Evolutionary conservation across 2,888 invertebrate genomes (phyloP).

Genomic region (Lysandra bellargus): DNA sequence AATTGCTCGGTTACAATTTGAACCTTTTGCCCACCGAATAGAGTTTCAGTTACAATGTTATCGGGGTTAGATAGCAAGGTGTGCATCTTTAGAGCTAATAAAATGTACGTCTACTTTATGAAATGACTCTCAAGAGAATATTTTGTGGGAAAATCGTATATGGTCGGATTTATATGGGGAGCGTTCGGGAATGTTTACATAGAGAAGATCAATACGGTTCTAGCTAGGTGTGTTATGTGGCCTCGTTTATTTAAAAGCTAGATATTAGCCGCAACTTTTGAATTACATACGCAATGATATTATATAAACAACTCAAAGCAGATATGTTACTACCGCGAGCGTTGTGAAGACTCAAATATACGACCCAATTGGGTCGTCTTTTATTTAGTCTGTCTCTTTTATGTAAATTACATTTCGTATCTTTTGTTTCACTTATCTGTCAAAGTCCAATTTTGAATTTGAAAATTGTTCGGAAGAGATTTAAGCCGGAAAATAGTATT

Average conservation of each 20-base stretch:
- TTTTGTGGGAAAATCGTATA: conserved; percentile 45
- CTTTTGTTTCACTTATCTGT: no score
- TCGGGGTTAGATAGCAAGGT: conserved; percentile 45
- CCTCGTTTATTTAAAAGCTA: not conserved
- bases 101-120: conserved; percentile 55
- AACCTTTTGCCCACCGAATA: not conserved
- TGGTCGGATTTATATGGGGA: conserved; percentile 26
- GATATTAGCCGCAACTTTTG: no score
- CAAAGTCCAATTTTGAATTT: no score
- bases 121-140: conserved; percentile 53
- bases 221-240: not conserved
- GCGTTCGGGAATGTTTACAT: conserved; percentile 20
- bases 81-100: conserved; percentile 47
- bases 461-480: no score
- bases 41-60: conserved; percentile 18
- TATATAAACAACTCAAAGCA: no score
- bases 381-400: no score
- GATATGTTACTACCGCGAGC: no score
- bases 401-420: no score
- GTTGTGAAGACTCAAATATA: no score
- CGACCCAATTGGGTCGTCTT: no score
- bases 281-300: no score
- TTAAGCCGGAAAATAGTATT: no score
- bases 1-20: not conserved
- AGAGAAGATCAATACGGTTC: conserved; percentile 8